Evolutionary conservation across 2,113 vertebrate genomes (phyloP).

Genomic region (Erinaceus europaeus): DNA sequence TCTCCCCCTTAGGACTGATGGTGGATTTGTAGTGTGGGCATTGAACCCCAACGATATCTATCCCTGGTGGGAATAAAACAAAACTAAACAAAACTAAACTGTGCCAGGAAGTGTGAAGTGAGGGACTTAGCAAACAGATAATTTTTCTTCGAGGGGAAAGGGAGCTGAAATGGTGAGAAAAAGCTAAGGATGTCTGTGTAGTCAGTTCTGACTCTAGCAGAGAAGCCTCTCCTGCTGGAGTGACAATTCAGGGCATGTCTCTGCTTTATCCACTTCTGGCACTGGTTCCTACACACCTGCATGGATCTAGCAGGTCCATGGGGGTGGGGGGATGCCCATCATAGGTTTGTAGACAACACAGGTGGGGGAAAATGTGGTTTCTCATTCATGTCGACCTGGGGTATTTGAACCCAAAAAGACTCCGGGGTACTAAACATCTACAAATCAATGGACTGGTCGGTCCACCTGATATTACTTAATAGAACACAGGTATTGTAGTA

Average conservation of each 20-base stretch:
- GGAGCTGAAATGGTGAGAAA: not conserved
- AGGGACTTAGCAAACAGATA: not conserved
- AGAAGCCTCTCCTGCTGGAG: not conserved
- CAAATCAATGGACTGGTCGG: not conserved
- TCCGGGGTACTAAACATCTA: conserved; percentile 35
- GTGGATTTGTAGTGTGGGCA: too few relatives aligned
- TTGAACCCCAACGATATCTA: too few relatives aligned
- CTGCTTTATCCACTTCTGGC: not conserved
- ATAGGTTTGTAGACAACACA: too few relatives aligned
- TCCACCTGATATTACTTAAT: not conserved
- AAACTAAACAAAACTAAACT: too few relatives aligned
- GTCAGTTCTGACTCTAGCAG: not conserved
- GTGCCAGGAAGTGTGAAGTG: not conserved
- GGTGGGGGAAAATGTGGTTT: not conserved
- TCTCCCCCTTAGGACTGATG: too few relatives aligned
- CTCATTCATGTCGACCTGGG: not conserved
- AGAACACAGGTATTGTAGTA: not conserved
- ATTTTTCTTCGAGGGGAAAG: not conserved
- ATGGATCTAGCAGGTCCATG: not conserved
- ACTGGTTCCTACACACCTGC: too few relatives aligned
- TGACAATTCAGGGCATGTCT: not conserved
- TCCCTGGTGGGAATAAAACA: too few relatives aligned
- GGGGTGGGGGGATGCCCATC: not conserved
- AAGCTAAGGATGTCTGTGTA: not conserved
- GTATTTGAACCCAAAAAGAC: not conserved